Base-by-base conservation (phyloP, 2,113 vertebrate genomes). In the Sturnus vulgaris region DNA sequence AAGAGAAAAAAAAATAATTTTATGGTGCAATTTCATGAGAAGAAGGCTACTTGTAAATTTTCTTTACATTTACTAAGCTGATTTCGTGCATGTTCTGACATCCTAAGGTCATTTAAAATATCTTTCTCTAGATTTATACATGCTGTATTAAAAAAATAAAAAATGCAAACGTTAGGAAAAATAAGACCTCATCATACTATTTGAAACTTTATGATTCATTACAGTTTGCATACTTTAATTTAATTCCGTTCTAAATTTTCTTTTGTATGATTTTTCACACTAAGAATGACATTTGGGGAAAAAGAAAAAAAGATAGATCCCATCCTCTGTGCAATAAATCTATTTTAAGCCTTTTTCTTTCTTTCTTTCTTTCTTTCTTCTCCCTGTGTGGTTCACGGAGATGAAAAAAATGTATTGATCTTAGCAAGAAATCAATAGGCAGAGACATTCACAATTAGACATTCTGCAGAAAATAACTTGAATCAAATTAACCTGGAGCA, bases 381-480 rank as follows among this genome's bases (percentile, higher is more conserved):
- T 86, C 33, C 15, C 15, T 77, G 2, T 70, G n/a, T 50, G 30
- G 21, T 66, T 82, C 77, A 64, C 31, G 68, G 53, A 61, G 60
- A 73, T 71, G 72, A 79, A 61, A 83, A 63, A 68, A 88, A 75
- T 7, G 44, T 71, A 86, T 86, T 85, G 91, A 96, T 91, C 61
- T 19, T 71, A 70, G 55, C 47, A 63, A 80, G 46, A 86, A 60
- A 94, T 94, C 89, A 94, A 90, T 88, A 73, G 55, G 39, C 28
- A 96, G n/a, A 95, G 50, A 70, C 47, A 86, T 95, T 95, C 90
- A 82, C 42, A 73, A 90, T 95, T 95, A 93, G 50, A 60, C 21
- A 84, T 59, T 80, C 52, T 86, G 55, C 49, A n/a, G 59, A 96
- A 93, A 97, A 94, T 80, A 78, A 73, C 44, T 88, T 42, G 59